Evolutionary conservation across 2,888 invertebrate species (phyloP), one percentile per base, ranked within the genome.

Genomic region (Scotopteryx bipunctaria): DNA sequence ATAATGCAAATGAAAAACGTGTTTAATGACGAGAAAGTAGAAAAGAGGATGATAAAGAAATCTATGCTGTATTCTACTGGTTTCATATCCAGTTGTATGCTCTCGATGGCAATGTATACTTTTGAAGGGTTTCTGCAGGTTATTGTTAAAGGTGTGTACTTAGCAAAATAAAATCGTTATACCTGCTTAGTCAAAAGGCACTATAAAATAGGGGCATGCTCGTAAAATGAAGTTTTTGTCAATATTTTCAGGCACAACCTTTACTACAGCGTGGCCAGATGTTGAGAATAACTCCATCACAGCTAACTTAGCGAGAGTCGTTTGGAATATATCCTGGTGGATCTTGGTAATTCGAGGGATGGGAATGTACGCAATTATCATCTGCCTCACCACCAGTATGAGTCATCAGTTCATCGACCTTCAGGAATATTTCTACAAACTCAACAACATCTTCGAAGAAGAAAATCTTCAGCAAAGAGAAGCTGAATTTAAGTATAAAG

Each of bases 11-110:
- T 81, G 16, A 83, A 81, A 46, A 45, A 45, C 1, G 43, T 63
- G 0, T 62, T 74, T 49, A 83, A 78, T 35, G 77, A 84, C 43
- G 40, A 47, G 0, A 53, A 61, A 2, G 65, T 81, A 4, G 83
- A 86, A 29, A 54, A 44, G 33, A 50, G 65, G 5, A 79, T 83
- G 78, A 70, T 84, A 3, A 65, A 46, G 19, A 75, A 62, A 32
- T 57, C 67, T 0, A 57, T 59, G 25, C 21, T 61, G 1, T 78
- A 70, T 23, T 51, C 69, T 0, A 27, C 48, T 0, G 64, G 69
- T 0, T 66, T 73, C 23, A 2, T 67, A 0, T 29, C 45, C 0
- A 61, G 41, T 29, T 65, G 63, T 15, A 0, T 11, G 0, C 0
- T 64, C 19, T 45, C 66, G 0, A 56, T 69, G 61, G 0, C 59